Base-by-base conservation (phyloP, 2,113 vertebrate species). In the Nansenia antarctica region DNA sequence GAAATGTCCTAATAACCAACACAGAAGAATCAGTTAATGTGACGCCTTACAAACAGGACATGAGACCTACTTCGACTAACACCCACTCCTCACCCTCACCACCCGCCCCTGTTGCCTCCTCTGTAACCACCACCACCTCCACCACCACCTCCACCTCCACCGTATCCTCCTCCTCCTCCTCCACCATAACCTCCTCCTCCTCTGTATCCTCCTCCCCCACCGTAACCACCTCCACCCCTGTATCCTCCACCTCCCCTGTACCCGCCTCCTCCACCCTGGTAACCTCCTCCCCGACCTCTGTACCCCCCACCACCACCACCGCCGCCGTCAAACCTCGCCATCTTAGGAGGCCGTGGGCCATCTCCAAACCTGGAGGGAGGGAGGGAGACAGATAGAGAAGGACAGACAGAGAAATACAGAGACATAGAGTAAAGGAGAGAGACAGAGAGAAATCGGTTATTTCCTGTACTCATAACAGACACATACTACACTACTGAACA, bases 321-420 rank as follows among this genome's bases (percentile, higher is more conserved):
- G n/a, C n/a, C n/a, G n/a, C n/a, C 92, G 52, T 97, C 93, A 0
- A 92, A 94, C 32, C 96, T 92, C 18, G 88, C 79, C 96, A 98
- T 96, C 89, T 98, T 99, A 9, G 97, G 95, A 12, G 97, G 96
- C 2, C 95, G 93, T 27, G 97, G 97, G 0, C 96, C 97, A 27
- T 99, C 96, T 2, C 97, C 94, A 20, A 93, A 94, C 80, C 97
- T 98, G 77, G 8, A n/a, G n/a, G n/a, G n/a, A n/a, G n/a, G n/a
- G n/a, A n/a, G n/a, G n/a, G n/a, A n/a, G n/a, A n/a, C n/a, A n/a
- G n/a, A n/a, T n/a, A n/a, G n/a, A n/a, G n/a, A n/a, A n/a, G n/a
- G n/a, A n/a, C n/a, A n/a, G n/a, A n/a, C n/a, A n/a, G n/a, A n/a
- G n/a, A n/a, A n/a, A n/a, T n/a, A n/a, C n/a, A n/a, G n/a, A n/a